phyloP scores from a whole-genome alignment of 2,888 invertebrate genomes.

The Gerosis bhagava region DNA sequence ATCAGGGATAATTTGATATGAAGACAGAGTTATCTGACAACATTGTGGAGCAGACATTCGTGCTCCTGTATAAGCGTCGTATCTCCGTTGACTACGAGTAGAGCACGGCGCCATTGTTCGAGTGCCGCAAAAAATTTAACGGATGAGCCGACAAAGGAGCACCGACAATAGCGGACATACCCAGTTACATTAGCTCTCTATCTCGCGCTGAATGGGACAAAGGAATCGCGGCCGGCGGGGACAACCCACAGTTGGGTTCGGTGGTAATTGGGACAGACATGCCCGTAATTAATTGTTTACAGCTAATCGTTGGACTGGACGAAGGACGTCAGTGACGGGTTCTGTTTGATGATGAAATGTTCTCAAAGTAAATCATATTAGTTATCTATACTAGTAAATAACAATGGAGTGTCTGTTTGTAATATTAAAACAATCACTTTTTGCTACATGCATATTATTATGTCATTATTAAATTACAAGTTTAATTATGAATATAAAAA shows the following conservation, averaged over 20 bases:
- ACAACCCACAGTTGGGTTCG: constrained; percentile 3
- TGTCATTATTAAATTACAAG: too few relatives aligned
- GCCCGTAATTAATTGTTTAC: constrained; percentile 20
- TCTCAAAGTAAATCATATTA: too few relatives aligned
- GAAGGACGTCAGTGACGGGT: not conserved
- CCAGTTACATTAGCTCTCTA: constrained; percentile 12
- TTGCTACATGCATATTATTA: too few relatives aligned
- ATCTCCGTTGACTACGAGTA: constrained; percentile 1
- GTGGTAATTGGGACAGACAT: constrained; percentile 10
- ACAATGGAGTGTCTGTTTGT: too few relatives aligned
- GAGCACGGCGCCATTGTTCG: constrained; percentile 15
- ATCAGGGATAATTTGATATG: too few relatives aligned
- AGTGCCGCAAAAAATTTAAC: constrained; percentile 12
- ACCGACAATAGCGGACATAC: constrained; percentile 10
- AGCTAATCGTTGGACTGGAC: constrained; percentile 5
- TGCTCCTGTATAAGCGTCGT: not conserved
- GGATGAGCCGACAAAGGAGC: constrained; percentile 8
- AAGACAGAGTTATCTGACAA: too few relatives aligned
- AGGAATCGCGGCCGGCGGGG: constrained; percentile 8
- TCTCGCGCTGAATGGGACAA: constrained; percentile 17
- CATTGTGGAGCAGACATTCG: too few relatives aligned
- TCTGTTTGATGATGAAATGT: too few relatives aligned
- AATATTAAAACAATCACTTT: too few relatives aligned
- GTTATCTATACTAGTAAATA: too few relatives aligned
- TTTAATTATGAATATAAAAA: too few relatives aligned